Evolutionary conservation across 1,140 invertebrate genomes (phyloP).

Genomic region (Megathymus violae): DNA sequence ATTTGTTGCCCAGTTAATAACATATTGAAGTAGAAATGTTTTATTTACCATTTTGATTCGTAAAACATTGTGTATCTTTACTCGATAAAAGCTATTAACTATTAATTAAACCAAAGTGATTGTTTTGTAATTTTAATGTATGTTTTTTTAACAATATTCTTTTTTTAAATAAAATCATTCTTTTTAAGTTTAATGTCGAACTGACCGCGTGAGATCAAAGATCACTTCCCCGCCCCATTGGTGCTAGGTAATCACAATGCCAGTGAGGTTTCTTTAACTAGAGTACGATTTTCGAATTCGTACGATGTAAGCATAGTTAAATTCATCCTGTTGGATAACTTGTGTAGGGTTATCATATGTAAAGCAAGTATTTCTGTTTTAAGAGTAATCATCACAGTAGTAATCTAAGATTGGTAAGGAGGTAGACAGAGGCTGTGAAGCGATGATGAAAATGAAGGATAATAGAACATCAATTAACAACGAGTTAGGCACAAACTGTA

Average conservation of each 20-base stretch:
- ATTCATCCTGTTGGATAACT: conserved; percentile 31
- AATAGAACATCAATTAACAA: conserved; percentile 39
- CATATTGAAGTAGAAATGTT: no score
- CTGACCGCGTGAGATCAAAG: conserved; percentile 16
- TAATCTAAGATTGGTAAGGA: conserved; percentile 38
- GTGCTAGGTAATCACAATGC: conserved; percentile 72
- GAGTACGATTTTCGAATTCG: conserved; percentile 19
- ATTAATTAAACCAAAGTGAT: conserved; percentile 14
- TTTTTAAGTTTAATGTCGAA: conserved; percentile 2
- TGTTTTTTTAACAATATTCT: neutral
- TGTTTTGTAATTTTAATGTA: conserved; percentile 7
- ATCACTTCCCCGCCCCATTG: conserved; percentile 53
- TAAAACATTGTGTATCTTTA: neutral
- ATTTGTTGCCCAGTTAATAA: no score
- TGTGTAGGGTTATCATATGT: conserved; percentile 31
- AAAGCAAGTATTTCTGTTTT: conserved; percentile 40
- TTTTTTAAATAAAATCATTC: conserved; percentile 46
- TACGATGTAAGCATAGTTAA: conserved; percentile 23
- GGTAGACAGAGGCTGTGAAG: conserved; percentile 65
- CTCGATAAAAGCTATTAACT: neutral
- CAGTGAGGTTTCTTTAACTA: conserved; percentile 54
- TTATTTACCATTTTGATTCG: no score
- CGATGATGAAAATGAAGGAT: conserved; percentile 20
- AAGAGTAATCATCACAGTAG: conserved; percentile 43
- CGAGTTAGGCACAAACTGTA: conserved; percentile 74